Evolutionary conservation across 2,888 invertebrate genomes (phyloP).

Genomic region (Tortrix viridana): DNA sequence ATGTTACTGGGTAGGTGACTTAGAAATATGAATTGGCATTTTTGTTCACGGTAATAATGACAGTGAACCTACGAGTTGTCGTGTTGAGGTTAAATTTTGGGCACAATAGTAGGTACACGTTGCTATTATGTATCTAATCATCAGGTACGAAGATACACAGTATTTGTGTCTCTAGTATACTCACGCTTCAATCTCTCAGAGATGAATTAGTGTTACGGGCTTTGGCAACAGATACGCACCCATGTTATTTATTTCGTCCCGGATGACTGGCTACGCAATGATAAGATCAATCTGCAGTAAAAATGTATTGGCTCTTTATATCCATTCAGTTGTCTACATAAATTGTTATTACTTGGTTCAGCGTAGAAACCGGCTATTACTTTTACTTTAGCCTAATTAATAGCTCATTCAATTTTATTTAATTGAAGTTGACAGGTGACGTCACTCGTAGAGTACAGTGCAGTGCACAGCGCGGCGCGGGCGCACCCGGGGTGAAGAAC

Average conservation of each 20-base stretch:
- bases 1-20: neutral
- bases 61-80: too few relatives aligned
- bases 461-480: constrained; percentile 44
- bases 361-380: neutral
- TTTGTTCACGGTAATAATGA: too few relatives aligned
- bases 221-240: constrained; percentile 5
- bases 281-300: constrained; percentile 9
- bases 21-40: too few relatives aligned
- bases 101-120: too few relatives aligned
- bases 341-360: too few relatives aligned
- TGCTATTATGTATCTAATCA: too few relatives aligned
- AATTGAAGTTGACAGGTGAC: constrained; percentile 4
- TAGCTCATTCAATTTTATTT: constrained; percentile 7
- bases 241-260: constrained; percentile 16
- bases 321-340: too few relatives aligned
- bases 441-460: constrained; percentile 18
- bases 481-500: constrained; percentile 69
- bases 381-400: constrained; percentile 12
- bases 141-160: too few relatives aligned
- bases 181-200: too few relatives aligned
- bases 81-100: too few relatives aligned
- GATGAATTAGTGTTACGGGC: neutral
- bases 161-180: too few relatives aligned
- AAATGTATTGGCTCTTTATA: too few relatives aligned
- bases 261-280: constrained; percentile 10